Conservation (phyloP, 2,113 vertebrate genomes). For the Poicephalus gulielmi region DNA sequence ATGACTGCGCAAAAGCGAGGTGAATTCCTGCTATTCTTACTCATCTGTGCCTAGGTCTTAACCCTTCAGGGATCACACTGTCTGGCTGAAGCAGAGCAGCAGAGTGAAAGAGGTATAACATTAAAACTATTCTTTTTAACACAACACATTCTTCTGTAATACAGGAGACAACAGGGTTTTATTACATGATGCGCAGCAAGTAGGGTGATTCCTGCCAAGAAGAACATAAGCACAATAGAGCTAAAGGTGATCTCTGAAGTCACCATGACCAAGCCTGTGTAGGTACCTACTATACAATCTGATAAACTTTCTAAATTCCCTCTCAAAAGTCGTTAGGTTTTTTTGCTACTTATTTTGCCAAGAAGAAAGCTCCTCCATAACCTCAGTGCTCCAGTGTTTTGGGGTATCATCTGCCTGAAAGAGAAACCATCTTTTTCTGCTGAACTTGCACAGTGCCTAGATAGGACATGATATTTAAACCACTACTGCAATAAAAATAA, state of each 20-base stretch:
- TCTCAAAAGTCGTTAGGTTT: background rate
- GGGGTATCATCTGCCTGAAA: background rate
- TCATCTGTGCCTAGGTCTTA: background rate
- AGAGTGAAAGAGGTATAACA: background rate
- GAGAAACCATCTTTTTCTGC: background rate
- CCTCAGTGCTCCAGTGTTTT: rapidly evolving
- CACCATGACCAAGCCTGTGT: background rate
- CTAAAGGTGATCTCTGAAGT: background rate
- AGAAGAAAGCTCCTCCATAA: background rate
- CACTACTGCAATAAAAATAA: conserved; percentile 48
- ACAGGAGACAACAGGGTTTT: background rate
- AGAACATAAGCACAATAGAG: background rate
- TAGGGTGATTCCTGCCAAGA: background rate
- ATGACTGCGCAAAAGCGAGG: rapidly evolving
- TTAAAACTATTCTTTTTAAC: background rate
- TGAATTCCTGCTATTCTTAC: background rate
- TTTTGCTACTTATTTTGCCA: background rate
- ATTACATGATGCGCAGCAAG: background rate
- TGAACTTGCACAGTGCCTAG: background rate
- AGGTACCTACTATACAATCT: background rate
- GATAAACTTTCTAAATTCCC: background rate
- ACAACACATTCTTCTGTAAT: background rate
- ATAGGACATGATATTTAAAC: background rate
- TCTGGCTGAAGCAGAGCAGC: background rate
- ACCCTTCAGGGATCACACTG: background rate